A percentile compares a stretch with the other conserved stretches of the same genome.
Evolutionary conservation across 2,888 invertebrate species (phyloP).

Genomic region (Machimus atricapillus): DNA sequence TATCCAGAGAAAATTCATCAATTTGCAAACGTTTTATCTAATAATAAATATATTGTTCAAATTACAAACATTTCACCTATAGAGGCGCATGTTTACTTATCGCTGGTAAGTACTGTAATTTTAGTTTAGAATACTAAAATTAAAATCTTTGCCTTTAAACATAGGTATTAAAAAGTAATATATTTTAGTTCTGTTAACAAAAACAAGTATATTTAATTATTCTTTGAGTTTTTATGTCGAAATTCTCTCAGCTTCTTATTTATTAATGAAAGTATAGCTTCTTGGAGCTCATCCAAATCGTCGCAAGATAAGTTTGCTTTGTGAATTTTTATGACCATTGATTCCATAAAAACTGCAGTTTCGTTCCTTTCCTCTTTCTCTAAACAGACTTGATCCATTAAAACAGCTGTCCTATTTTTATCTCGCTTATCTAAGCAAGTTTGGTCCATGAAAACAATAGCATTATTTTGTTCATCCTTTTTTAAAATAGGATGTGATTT

Average conservation of each 20-base stretch:
- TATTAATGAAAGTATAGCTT: not conserved
- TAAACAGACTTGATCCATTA: not conserved
- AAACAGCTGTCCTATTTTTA: not conserved
- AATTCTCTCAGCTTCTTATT: not conserved
- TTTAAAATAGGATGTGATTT: no score
- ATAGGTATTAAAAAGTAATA: not conserved
- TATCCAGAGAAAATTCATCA: conserved; percentile 47
- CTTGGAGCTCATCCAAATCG: not conserved
- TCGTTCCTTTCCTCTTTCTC: not conserved
- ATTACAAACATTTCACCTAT: conserved; percentile 56
- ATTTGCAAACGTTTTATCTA: conserved; percentile 51
- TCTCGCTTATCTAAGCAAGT: not conserved
- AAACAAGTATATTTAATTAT: not conserved
- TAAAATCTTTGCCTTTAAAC: no score
- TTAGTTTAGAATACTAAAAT: not conserved
- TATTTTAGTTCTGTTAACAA: not conserved
- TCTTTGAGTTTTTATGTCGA: not conserved
- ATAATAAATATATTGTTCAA: conserved; percentile 50
- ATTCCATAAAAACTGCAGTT: not conserved
- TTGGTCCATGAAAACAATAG: not conserved
- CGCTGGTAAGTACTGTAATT: conserved; percentile 51
- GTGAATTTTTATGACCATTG: not conserved
- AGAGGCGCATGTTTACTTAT: conserved; percentile 52
- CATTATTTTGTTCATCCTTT: not conserved
- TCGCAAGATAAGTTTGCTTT: not conserved